Conservation (phyloP, 2,113 vertebrate species). For the Tretioscincus oriximinensis region DNA sequence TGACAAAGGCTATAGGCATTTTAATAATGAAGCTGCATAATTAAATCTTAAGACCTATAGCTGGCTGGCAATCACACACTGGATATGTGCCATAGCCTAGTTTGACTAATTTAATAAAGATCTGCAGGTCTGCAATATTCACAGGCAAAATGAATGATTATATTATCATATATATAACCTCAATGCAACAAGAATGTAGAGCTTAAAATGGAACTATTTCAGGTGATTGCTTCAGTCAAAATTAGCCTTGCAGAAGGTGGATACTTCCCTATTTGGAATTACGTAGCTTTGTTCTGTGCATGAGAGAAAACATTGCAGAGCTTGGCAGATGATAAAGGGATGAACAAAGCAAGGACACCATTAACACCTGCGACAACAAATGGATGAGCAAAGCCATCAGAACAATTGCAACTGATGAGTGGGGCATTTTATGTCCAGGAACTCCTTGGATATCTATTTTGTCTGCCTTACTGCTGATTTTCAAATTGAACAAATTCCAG, state of each 20-base stretch:
- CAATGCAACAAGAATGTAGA: not conserved
- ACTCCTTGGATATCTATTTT: not conserved
- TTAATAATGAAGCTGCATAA: constrained; percentile 27
- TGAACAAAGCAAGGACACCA: not conserved
- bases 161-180: not conserved
- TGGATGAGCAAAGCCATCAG: not conserved
- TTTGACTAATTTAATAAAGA: constrained; percentile 30
- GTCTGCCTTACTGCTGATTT: not conserved
- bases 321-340: not conserved
- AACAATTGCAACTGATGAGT: not conserved
- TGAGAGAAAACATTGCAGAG: not conserved
- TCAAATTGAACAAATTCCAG: not conserved
- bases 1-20: constrained; percentile 32
- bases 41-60: constrained; percentile 32
- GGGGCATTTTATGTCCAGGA: not conserved
- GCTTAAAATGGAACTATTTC: not conserved
- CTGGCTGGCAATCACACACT: constrained; percentile 13
- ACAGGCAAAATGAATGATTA: constrained; percentile 18
- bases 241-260: not conserved
- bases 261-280: not conserved
- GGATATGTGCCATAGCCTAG: not conserved
- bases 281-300: not conserved
- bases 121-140: not conserved
- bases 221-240: not conserved
- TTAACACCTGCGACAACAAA: not conserved